Conservation (phyloP, 1,140 invertebrate species). For the Gonatopus flavifemur region DNA sequence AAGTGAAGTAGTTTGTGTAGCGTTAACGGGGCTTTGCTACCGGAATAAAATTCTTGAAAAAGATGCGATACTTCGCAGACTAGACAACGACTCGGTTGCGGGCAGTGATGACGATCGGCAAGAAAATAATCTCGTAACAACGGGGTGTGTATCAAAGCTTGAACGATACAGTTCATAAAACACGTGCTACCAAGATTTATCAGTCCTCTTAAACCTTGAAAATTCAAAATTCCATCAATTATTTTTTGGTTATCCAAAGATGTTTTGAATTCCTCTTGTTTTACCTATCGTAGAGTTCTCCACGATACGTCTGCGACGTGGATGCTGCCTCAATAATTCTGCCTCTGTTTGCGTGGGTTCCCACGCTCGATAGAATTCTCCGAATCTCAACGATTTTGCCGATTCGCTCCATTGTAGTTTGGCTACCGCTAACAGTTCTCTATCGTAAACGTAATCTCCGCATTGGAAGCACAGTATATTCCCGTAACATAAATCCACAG, state of each 20-base stretch:
- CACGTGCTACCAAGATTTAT: constrained; percentile 98
- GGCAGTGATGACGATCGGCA: constrained; percentile 86
- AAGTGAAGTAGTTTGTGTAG: constrained; percentile 87
- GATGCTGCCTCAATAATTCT: constrained; percentile 68
- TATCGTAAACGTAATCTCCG: constrained; percentile 89
- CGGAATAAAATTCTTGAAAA: constrained; percentile 93
- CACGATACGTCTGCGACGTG: constrained; percentile 76
- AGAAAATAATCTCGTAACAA: constrained; percentile 94
- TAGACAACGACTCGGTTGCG: constrained; percentile 73
- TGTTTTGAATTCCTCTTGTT: too few species aligned
- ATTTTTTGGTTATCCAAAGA: too few species aligned
- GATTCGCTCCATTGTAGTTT: constrained; percentile 64
- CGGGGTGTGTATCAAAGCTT: constrained; percentile 93
- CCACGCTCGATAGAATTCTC: constrained; percentile 75
- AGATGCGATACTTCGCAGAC: constrained; percentile 90
- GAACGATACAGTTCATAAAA: constrained; percentile 98
- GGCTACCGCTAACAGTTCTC: constrained; percentile 66
- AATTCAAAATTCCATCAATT: constrained; percentile 5
- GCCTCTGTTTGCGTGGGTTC: constrained; percentile 76
- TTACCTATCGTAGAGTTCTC: constrained; percentile 81
- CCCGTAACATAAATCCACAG: constrained; percentile 86
- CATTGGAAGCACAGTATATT: constrained; percentile 91
- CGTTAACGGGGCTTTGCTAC: constrained; percentile 82
- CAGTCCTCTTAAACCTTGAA: constrained; percentile 79
- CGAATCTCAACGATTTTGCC: constrained; percentile 67